Base-by-base conservation (phyloP, 2,888 invertebrate species). In the Pristionchus exspectatus region DNA sequence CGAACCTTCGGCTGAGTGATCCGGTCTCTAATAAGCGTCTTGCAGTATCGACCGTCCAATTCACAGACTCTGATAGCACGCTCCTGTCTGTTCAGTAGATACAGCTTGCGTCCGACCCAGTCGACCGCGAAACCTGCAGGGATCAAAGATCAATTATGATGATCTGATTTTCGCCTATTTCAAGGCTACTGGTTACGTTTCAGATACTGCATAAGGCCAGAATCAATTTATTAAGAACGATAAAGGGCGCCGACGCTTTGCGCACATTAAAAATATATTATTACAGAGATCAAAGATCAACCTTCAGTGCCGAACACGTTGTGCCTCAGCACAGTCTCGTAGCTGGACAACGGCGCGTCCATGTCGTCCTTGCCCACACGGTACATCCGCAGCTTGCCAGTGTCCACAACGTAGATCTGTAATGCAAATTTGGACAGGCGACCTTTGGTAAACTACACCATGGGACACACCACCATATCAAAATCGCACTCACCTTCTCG, bases 231-330 rank as follows among this genome's bases (percentile, higher is more conserved):
- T 1, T 1, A 2, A 33, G 38, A 84, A 54, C 30, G 30, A 56
- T 84, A 24, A 18, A 10, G 4, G n/a, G 12, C 24, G 14, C 44
- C n/a, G 18, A 33, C 4, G 24, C 0, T 10, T 4, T 0, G 14
- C 0, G 24, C 0, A 59, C 18, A 33, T 84, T 12, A 30, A 83
- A 54, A 83, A 50, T 12, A 21, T 33, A 33, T 5, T 3, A 77
- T 1, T n/a, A 24, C 44, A 77, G 44, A 38, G 44, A 50, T 44
- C 44, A 50, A 77, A 77, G 77, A 84, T 84, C 56, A 84, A 24
- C 50, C 99, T 96, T 99, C 99, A n/a, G 99, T 96, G 1, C 98
- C 98, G 94, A 98, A 97, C 0, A 98, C 98, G 95, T 98, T 98
- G 95, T 98, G 98, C 81, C 97, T 96, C 81, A 98, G 97, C 0